Evolutionary conservation across 2,113 vertebrate genomes (phyloP).

Genomic region (Myodes glareolus): DNA sequence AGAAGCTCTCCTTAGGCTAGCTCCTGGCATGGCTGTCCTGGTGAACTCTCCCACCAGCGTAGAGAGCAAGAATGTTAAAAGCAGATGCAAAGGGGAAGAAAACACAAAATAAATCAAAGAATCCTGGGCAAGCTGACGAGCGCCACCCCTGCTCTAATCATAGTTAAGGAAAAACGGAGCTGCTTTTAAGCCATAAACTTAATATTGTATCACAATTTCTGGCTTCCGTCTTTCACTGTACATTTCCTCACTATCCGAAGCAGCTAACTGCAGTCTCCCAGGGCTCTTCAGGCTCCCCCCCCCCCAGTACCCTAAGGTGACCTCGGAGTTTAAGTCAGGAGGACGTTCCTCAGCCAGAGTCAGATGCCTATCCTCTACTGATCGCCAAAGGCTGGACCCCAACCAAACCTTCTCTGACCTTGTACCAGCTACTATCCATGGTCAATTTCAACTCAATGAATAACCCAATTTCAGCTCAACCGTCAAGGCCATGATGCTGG

Average conservation of each 20-base stretch:
- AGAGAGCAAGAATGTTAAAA: background rate
- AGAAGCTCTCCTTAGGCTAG: background rate
- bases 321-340: background rate
- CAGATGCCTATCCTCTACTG: background rate
- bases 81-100: too few relatives aligned
- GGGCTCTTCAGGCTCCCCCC: rapidly evolving
- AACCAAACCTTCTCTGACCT: rapidly evolving
- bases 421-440: rapidly evolving
- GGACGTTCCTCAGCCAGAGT: too few relatives aligned
- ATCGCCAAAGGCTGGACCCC: background rate
- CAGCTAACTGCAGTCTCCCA: rapidly evolving
- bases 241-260: rapidly evolving
- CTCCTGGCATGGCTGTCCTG: background rate
- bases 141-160: background rate
- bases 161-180: rapidly evolving
- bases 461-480: background rate
- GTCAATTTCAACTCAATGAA: too few relatives aligned
- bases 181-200: background rate
- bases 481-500: background rate
- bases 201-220: rapidly evolving
- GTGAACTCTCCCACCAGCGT: rapidly evolving
- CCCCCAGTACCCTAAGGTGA: rapidly evolving
- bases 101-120: background rate
- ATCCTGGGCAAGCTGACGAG: rapidly evolving
- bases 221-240: rapidly evolving